Conservation (phyloP, 1,140 invertebrate species). For the Asobara japonica region DNA sequence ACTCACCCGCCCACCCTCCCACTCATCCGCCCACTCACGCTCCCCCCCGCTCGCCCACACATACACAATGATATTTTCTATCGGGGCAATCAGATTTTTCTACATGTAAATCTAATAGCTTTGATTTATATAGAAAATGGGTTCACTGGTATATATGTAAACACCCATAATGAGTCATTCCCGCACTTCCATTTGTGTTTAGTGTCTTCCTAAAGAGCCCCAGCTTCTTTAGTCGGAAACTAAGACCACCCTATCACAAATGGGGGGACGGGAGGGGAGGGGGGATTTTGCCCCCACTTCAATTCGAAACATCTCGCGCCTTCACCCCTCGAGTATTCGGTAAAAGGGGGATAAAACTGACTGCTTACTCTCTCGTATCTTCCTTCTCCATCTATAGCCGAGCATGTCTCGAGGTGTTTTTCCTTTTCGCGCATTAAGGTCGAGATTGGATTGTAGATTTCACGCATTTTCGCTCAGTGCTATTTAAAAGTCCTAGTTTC, state of each 20-base stretch:
- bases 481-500: slow-evolving; percentile 26
- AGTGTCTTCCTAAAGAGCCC: not conserved
- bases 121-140: too few species aligned
- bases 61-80: too few species aligned
- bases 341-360: not conserved
- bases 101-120: too few species aligned
- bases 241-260: not conserved
- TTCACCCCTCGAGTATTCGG: not conserved
- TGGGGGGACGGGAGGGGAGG: not conserved
- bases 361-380: slow-evolving; percentile 15
- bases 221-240: not conserved
- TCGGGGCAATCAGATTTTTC: too few species aligned
- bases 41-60: too few species aligned
- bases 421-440: slow-evolving; percentile 45
- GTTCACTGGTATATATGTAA: too few species aligned
- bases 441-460: slow-evolving; percentile 52
- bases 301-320: not conserved
- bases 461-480: slow-evolving; percentile 37
- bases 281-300: not conserved
- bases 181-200: not conserved
- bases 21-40: too few species aligned
- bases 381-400: slow-evolving; percentile 8
- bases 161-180: not conserved
- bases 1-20: too few species aligned
- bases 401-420: not conserved